These are phyloP conservation scores for Tetraneura akinire DNA, from an alignment of 1,140 invertebrate species.

Conservation along the genomic window DNA sequence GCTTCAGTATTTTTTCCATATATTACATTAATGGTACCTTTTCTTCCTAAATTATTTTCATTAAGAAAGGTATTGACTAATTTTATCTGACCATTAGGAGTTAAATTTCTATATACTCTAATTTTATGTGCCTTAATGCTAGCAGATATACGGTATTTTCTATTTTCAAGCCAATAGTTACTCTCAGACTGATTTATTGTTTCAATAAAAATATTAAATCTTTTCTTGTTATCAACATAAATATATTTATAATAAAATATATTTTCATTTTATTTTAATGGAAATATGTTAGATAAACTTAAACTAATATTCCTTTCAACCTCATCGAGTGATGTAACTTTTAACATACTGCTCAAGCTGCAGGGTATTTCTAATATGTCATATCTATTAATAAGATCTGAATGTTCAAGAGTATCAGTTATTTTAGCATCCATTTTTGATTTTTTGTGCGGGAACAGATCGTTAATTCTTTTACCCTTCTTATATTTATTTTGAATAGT, in stretches of 20 bases:
- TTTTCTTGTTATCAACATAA: not conserved
- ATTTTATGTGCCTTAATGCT: not conserved
- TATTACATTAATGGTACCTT: not conserved
- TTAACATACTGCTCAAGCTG: not conserved
- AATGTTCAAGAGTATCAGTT: not conserved
- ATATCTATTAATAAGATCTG: no score
- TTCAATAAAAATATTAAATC: not conserved
- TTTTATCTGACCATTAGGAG: not conserved
- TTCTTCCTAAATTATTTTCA: not conserved
- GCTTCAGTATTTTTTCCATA: not conserved
- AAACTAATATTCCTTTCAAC: no score
- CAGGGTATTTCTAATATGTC: not conserved
- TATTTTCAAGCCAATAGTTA: not conserved
- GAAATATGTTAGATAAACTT: no score
- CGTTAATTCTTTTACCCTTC: not conserved
- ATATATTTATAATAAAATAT: not conserved
- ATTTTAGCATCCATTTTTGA: no score
- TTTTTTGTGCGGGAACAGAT: not conserved
- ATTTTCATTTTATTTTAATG: not conserved
- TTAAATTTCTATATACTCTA: not conserved
- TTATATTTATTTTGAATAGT: conserved; percentile 1
- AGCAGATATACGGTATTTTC: not conserved
- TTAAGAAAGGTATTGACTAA: not conserved
- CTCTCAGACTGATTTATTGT: not conserved
- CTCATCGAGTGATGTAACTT: no score